These are phyloP conservation scores for Diglossa cyanea DNA, from an alignment of 2,797 vertebrate species.

Conservation along the genomic window DNA sequence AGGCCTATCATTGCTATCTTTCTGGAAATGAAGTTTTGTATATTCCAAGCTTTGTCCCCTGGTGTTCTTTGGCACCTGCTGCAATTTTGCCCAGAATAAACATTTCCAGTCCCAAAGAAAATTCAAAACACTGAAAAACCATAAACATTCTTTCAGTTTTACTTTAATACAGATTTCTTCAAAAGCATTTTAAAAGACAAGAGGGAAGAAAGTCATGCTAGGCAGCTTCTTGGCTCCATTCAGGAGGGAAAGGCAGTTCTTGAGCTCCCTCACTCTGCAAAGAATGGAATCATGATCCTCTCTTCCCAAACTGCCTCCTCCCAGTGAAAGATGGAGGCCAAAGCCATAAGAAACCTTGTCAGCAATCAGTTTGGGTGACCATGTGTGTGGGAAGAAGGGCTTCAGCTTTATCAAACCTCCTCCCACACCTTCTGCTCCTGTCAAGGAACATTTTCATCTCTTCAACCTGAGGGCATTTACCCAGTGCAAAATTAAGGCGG, in stretches of 20 bases:
- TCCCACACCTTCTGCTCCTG: not conserved
- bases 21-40: not conserved
- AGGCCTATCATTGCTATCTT: not conserved
- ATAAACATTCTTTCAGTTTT: not conserved
- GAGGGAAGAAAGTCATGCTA: not conserved
- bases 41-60: not conserved
- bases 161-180: not conserved
- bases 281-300: not conserved
- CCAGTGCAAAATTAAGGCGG: not conserved
- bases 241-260: not conserved
- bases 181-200: not conserved
- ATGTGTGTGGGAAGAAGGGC: not conserved
- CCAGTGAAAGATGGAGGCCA: not conserved
- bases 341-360: not conserved
- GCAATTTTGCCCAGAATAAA: not conserved
- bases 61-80: accelerated
- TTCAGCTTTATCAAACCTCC: not conserved
- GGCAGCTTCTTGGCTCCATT: not conserved
- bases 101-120: not conserved
- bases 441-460: not conserved
- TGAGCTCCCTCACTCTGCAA: not conserved
- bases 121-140: not conserved
- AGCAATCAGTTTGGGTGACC: not conserved
- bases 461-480: not conserved
- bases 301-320: not conserved